Conservation (phyloP, 2,888 invertebrate genomes). For the Pristionchus exspectatus region DNA sequence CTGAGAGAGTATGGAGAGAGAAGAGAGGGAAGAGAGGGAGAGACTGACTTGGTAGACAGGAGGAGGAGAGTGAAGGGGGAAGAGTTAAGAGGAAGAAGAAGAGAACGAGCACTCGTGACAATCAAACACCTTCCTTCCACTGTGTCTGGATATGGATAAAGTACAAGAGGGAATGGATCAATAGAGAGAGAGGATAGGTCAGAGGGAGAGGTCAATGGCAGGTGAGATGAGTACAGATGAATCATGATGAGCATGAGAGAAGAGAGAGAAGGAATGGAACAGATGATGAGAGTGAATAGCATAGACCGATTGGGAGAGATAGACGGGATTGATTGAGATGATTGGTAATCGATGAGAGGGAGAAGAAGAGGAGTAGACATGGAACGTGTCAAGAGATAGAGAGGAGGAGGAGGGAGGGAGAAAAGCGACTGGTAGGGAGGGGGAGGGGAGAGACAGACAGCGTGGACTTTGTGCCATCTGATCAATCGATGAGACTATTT, state of each 20-base stretch:
- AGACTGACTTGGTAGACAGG: not conserved
- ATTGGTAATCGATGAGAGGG: not conserved
- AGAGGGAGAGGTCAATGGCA: not conserved
- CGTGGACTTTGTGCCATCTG: not conserved
- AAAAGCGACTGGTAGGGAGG: not conserved
- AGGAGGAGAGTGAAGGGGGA: not conserved
- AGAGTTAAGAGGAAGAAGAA: not conserved
- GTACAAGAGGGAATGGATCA: not conserved
- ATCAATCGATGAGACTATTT: not conserved
- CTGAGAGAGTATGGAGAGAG: not conserved
- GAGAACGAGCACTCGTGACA: not conserved
- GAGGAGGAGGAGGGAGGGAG: slow-evolving; percentile 7
- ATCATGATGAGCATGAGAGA: not conserved
- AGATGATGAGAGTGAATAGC: not conserved
- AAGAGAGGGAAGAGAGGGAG: not conserved
- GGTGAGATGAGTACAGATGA: not conserved
- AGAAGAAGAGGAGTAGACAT: not conserved
- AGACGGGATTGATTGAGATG: not conserved
- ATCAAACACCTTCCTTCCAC: not conserved
- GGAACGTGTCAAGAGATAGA: not conserved
- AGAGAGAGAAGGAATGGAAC: not conserved
- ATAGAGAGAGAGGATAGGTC: slow-evolving; percentile 18
- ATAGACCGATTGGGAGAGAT: not conserved
- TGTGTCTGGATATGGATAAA: not conserved
- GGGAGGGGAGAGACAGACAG: not conserved